These are phyloP conservation scores for Caenorhabditis briggsae DNA, from an alignment of 1,140 invertebrate species.

Conservation along the genomic window DNA sequence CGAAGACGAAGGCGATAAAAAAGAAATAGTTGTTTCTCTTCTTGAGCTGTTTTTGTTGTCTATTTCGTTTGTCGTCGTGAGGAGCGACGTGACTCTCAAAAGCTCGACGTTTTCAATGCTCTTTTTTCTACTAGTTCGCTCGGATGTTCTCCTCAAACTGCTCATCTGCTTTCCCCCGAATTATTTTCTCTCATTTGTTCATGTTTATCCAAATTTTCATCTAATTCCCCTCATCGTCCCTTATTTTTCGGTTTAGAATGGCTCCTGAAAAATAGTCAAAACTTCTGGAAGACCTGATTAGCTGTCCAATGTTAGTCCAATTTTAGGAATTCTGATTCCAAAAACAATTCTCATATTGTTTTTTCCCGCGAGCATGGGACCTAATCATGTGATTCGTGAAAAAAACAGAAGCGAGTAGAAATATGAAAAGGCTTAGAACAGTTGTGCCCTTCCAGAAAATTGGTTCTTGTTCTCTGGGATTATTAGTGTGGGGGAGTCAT, in stretches of 20 bases:
- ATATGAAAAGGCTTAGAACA: constrained; percentile 21
- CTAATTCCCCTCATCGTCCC: not conserved
- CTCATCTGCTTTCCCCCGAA: not conserved
- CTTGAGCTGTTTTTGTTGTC: constrained; percentile 43
- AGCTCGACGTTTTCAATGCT: not conserved
- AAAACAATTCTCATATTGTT: constrained; percentile 43
- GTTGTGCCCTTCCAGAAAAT: not conserved
- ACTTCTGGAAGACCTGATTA: not conserved
- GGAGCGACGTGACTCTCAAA: too few relatives aligned
- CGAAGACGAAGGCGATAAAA: not conserved
- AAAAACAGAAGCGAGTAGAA: constrained; percentile 5
- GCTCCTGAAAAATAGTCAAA: not conserved
- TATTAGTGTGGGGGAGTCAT: not conserved
- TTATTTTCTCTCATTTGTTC: not conserved
- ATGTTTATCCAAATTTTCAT: constrained; percentile 5
- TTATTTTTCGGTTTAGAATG: not conserved
- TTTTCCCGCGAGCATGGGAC: not conserved
- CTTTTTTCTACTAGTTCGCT: not conserved
- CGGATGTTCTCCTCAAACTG: not conserved
- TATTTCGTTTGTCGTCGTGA: constrained; percentile 21
- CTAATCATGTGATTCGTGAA: constrained; percentile 7
- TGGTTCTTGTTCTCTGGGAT: not conserved
- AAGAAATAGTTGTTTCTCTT: constrained; percentile 34
- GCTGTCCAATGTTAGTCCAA: not conserved
- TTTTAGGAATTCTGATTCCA: not conserved